These are phyloP conservation scores for Telmatherina bonti DNA, from an alignment of 2,797 vertebrate genomes.

Conservation along the genomic window DNA sequence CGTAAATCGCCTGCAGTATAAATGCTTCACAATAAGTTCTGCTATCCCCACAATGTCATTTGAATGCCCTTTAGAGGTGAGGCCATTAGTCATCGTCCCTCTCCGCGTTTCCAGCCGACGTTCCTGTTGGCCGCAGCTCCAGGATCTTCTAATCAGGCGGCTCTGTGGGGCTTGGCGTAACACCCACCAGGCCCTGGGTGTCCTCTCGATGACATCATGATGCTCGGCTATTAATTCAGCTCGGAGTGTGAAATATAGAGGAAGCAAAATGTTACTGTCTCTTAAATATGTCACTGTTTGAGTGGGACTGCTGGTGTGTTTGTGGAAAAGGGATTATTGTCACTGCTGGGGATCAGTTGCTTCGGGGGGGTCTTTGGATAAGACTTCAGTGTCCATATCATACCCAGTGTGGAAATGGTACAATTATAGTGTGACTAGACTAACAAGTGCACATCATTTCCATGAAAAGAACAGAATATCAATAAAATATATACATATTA, in stretches of 20 bases:
- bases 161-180: conserved; percentile 28
- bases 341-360: conserved; percentile 20
- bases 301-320: conserved; percentile 36
- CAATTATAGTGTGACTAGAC: background rate
- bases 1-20: conserved; percentile 81
- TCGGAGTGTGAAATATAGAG: conserved; percentile 55
- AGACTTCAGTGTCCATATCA: background rate
- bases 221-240: conserved; percentile 52
- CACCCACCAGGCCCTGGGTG: conserved; percentile 38
- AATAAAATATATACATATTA: too few species aligned
- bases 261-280: conserved; percentile 58
- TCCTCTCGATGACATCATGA: conserved; percentile 67
- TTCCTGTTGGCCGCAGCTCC: conserved; percentile 54
- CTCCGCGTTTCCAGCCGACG: conserved; percentile 39
- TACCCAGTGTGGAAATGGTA: background rate
- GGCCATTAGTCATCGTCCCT: conserved; percentile 73
- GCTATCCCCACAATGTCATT: conserved; percentile 84
- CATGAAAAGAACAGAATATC: background rate
- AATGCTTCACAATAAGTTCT: conserved; percentile 83
- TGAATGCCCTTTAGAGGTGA: conserved; percentile 76
- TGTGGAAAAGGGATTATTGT: conserved; percentile 39
- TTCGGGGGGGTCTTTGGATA: background rate
- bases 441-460: background rate
- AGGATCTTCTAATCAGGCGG: conserved; percentile 63
- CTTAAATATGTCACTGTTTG: conserved; percentile 56